phyloP scores from a whole-genome alignment of 2,888 invertebrate species.

The Cryptocephalus primarius region DNA sequence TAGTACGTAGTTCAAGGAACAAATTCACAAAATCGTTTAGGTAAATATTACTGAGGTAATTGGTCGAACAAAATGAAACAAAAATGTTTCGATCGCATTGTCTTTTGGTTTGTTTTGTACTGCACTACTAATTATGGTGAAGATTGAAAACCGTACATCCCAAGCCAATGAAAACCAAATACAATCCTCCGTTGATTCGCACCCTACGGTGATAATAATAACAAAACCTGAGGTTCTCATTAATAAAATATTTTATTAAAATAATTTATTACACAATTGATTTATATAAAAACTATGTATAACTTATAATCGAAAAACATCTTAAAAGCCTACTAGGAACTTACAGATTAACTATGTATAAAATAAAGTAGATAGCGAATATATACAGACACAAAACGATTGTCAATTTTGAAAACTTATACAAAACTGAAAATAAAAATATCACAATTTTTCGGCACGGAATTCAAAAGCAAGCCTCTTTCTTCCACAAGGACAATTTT shows the following conservation, averaged over 20 bases:
- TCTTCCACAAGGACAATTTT: conserved; percentile 6
- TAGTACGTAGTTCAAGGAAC: too few relatives aligned
- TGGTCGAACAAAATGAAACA: too few relatives aligned
- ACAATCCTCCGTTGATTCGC: too few relatives aligned
- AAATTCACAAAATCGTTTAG: too few relatives aligned
- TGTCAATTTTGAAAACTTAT: conserved; percentile 11
- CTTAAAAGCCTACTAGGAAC: conserved; percentile 23
- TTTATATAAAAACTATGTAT: conserved; percentile 11
- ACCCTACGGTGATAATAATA: too few relatives aligned
- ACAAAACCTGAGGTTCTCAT: too few relatives aligned
- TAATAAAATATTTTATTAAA: conserved; percentile 20
- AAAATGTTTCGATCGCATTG: too few relatives aligned
- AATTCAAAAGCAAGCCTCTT: conserved; percentile 15
- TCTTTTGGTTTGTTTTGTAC: too few relatives aligned
- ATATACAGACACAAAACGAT: conserved; percentile 7
- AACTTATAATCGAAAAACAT: conserved; percentile 16
- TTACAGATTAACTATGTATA: conserved; percentile 19
- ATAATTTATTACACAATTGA: conserved; percentile 22
- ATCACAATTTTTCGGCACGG: conserved; percentile 13
- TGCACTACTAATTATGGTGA: too few relatives aligned
- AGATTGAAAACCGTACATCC: too few relatives aligned
- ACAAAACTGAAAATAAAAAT: conserved; percentile 12
- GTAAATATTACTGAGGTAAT: too few relatives aligned
- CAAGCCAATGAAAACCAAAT: too few relatives aligned
- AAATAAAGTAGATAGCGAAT: conserved; percentile 3